Evolutionary conservation across 2,113 vertebrate species (phyloP), one percentile per base, ranked within the genome.

Genomic region (Caretta caretta): DNA sequence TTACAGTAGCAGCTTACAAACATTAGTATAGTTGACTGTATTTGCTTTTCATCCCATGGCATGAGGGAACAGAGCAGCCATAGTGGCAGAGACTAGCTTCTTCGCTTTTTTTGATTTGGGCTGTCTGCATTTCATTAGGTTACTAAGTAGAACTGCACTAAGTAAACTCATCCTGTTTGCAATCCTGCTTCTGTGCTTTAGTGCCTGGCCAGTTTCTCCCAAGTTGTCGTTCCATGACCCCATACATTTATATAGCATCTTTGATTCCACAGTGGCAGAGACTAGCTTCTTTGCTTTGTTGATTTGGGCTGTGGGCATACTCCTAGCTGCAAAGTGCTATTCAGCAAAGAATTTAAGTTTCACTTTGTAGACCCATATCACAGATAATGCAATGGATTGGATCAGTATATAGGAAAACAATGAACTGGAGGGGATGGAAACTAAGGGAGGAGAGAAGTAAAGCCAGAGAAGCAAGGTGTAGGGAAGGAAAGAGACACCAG

Each of bases 201-300:
- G 19, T 38, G 65, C n/a, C 65, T 22, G 59, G 1, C 49, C 2
- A 0, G 19, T 95, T 20, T 80, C 35, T 90, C 17, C 51, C 86
- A 42, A 1, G 19, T 2, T 10, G 4, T 76, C 42, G 87, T 91
- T 87, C 14, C 72, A 14, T 88, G 19, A 65, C 50, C 83, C 9
- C 0, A 0, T 8, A 6, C 50, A 25, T 1, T 3, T 81, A 6
- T 1, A 57, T 10, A 85, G 53, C 14, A 6, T 13, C 49, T 38
- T 88, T 56, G 75, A 93, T 83, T 3, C 0, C 0, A 48, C 87
- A 65, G 94, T 59, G 4, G 24, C 65, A 3, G 42, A 20, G 57
- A 57, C 4, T 50, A 12, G 5, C 49, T 87, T 92, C 5, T 69
- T 6, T 76, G 65, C 5, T 6, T 29, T 65, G 16, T 57, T 46